Evolutionary conservation across 2,113 vertebrate genomes (phyloP).

Genomic region (Pseudorhombus dupliciocellatus): DNA sequence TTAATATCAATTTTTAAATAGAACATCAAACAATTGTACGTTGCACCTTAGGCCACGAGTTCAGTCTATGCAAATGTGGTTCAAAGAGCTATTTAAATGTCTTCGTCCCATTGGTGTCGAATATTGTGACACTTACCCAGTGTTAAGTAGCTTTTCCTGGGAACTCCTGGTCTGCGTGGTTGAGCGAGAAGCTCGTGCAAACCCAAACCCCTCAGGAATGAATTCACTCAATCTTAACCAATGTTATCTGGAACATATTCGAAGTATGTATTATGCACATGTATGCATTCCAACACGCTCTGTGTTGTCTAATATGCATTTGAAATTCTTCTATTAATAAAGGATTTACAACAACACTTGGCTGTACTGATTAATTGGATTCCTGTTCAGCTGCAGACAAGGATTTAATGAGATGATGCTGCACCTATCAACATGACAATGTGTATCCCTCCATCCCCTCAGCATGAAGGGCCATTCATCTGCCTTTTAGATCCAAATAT

Average conservation of each 20-base stretch:
- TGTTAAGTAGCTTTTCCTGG: slow-evolving; percentile 17
- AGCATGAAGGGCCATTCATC: no score
- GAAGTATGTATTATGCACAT: slow-evolving; percentile 41
- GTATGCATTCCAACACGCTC: slow-evolving; percentile 26
- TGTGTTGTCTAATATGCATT: slow-evolving; percentile 42
- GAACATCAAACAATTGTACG: slow-evolving; percentile 24
- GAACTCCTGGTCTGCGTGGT: slow-evolving; percentile 8
- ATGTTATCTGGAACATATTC: slow-evolving; percentile 36
- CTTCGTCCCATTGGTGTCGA: slow-evolving; percentile 33
- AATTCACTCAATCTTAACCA: slow-evolving; percentile 26
- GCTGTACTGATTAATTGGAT: slow-evolving; percentile 1
- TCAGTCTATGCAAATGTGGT: slow-evolving; percentile 20
- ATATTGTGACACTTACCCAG: slow-evolving; percentile 26
- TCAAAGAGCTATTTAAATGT: slow-evolving; percentile 32
- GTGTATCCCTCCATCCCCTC: no score
- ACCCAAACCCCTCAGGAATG: slow-evolving; percentile 28
- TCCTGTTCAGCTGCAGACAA: background rate
- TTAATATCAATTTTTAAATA: slow-evolving; percentile 27
- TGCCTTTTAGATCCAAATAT: no score
- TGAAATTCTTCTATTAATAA: slow-evolving; percentile 52
- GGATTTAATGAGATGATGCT: background rate
- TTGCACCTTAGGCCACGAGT: slow-evolving; percentile 7
- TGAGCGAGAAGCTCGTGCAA: slow-evolving; percentile 17
- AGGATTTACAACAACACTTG: slow-evolving; percentile 48
- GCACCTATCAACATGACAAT: no score